Conservation (phyloP, 2,888 invertebrate species). For the Rosalia funebris region DNA sequence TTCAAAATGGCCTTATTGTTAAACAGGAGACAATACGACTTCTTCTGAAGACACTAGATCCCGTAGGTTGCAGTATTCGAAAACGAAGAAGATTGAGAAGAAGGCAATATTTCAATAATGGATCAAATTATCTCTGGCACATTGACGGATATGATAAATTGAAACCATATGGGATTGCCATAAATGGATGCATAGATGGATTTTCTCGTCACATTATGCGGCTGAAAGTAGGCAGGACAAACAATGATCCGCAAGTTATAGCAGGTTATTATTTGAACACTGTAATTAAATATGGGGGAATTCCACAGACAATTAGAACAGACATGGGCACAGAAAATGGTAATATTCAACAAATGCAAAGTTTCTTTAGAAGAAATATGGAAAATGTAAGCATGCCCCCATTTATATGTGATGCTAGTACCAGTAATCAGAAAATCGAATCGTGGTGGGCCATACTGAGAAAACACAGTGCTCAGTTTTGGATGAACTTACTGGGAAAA, state of each 20-base stretch:
- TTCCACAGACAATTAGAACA: too few species aligned
- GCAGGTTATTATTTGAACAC: slow-evolving; percentile 22
- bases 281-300: too few species aligned
- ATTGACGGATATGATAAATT: slow-evolving; percentile 19
- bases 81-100: slow-evolving; percentile 16
- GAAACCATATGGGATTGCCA: slow-evolving; percentile 31
- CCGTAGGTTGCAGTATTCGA: slow-evolving; percentile 4
- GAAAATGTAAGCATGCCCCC: slow-evolving; percentile 5
- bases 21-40: slow-evolving; percentile 1
- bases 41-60: slow-evolving; percentile 1
- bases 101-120: slow-evolving; percentile 20
- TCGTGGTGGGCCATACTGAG: slow-evolving; percentile 26
- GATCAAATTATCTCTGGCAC: slow-evolving; percentile 33
- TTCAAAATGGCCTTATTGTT: neutral
- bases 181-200: slow-evolving; percentile 34
- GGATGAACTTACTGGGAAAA: slow-evolving; percentile 27
- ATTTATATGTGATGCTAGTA: slow-evolving; percentile 27
- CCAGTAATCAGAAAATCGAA: slow-evolving; percentile 24
- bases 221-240: slow-evolving; percentile 12
- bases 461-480: slow-evolving; percentile 24
- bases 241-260: slow-evolving; percentile 30
- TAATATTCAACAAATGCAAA: slow-evolving; percentile 25
- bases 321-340: slow-evolving; percentile 34
- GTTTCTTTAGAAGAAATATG: slow-evolving; percentile 10
- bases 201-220: slow-evolving; percentile 33